Conservation (phyloP, 2,888 invertebrate genomes). For the Agrotis ipsilon region DNA sequence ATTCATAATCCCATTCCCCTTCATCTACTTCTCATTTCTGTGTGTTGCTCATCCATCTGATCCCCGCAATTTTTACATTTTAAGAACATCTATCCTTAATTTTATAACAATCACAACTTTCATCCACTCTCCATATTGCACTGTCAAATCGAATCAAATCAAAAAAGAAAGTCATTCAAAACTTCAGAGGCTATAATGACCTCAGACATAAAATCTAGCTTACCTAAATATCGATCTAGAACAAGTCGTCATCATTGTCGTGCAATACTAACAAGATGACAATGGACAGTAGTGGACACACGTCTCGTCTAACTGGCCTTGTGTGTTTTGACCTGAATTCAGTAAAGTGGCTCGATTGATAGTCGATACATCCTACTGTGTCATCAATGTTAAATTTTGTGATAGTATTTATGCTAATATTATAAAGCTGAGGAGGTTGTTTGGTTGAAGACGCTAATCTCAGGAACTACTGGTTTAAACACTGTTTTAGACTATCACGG, state of each 20-base stretch:
- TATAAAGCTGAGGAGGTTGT: too few species aligned
- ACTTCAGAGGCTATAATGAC: background rate
- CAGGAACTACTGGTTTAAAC: too few species aligned
- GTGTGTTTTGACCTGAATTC: slow-evolving; percentile 22
- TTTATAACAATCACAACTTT: background rate
- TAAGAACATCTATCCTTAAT: too few species aligned
- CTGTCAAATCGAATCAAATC: too few species aligned
- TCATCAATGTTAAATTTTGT: background rate
- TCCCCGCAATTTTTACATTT: too few species aligned
- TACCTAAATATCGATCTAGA: background rate
- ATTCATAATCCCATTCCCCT: too few species aligned
- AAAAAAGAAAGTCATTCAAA: background rate
- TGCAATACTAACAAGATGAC: slow-evolving; percentile 31
- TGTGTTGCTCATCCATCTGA: too few species aligned
- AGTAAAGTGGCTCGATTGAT: slow-evolving; percentile 3
- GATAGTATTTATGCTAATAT: too few species aligned
- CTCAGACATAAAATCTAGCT: slow-evolving; percentile 8
- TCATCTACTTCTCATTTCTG: too few species aligned
- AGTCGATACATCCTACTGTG: background rate
- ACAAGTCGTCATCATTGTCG: slow-evolving; percentile 4
- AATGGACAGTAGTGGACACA: slow-evolving; percentile 6
- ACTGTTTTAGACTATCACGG: too few species aligned
- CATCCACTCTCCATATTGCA: background rate
- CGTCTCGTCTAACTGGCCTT: slow-evolving; percentile 1
- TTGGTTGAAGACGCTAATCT: too few species aligned